A percentile compares a stretch with the other conserved stretches of the same genome.
Evolutionary conservation across 2,888 invertebrate species (phyloP).

Genomic region (Euplexia lucipara): DNA sequence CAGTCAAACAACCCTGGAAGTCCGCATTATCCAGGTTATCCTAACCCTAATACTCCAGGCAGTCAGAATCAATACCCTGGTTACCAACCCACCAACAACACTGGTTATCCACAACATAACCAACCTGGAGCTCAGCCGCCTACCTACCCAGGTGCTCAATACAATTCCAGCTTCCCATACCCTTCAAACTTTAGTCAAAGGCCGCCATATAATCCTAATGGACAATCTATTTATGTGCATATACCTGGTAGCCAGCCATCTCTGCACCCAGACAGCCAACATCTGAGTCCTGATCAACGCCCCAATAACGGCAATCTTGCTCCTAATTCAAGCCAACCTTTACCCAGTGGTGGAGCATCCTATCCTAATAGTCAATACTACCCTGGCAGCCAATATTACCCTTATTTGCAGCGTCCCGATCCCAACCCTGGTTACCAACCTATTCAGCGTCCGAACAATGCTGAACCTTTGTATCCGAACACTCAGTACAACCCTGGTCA

Average conservation of each 20-base stretch:
- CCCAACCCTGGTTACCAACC: conserved; percentile 35
- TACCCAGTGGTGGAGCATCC: conserved; percentile 26
- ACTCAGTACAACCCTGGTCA: conserved; percentile 45
- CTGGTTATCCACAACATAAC: conserved; percentile 32
- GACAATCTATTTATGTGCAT: conserved; percentile 45
- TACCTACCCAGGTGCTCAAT: conserved; percentile 52
- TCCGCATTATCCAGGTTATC: conserved; percentile 35
- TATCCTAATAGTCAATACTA: conserved; percentile 49
- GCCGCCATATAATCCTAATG: conserved; percentile 42
- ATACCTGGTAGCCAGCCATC: conserved; percentile 49
- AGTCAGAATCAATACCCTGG: conserved; percentile 37
- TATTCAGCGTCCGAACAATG: conserved; percentile 31
- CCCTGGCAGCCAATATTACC: conserved; percentile 48
- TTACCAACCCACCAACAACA: conserved; percentile 12
- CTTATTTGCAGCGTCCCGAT: conserved; percentile 40
- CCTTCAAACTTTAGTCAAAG: conserved; percentile 27
- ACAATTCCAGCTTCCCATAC: conserved; percentile 17
- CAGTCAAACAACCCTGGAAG: conserved; percentile 43
- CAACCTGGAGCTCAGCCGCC: conserved; percentile 36
- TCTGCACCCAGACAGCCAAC: conserved; percentile 49
- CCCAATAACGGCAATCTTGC: conserved; percentile 32
- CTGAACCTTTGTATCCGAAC: conserved; percentile 46
- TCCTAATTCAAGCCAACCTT: conserved; percentile 37
- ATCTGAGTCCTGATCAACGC: conserved; percentile 47
- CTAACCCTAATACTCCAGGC: conserved; percentile 28